These are phyloP conservation scores for Drosophila tristis DNA, from an alignment of 1,140 invertebrate genomes.

Conservation along the genomic window DNA sequence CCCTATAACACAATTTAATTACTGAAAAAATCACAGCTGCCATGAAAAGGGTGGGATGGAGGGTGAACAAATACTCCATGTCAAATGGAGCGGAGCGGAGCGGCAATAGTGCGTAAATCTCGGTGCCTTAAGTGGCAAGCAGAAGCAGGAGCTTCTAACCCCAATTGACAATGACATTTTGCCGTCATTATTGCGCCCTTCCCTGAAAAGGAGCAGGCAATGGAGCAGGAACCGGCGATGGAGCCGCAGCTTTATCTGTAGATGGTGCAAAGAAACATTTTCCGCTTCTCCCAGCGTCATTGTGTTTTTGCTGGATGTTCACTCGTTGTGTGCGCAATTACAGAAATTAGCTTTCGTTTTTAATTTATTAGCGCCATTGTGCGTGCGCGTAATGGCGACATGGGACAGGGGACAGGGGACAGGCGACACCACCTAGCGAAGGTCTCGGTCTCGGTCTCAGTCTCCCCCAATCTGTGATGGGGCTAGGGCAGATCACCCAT, in stretches of 20 bases:
- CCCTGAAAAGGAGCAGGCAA: slow-evolving; percentile 2
- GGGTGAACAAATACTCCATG: slow-evolving; percentile 35
- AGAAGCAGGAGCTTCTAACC: slow-evolving; percentile 51
- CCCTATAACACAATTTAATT: slow-evolving; percentile 76
- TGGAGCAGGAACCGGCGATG: background rate
- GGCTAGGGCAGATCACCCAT: slow-evolving; percentile 27
- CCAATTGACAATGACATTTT: slow-evolving; percentile 81
- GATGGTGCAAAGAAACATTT: too few relatives aligned
- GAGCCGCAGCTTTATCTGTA: too few relatives aligned
- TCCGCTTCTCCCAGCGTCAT: too few relatives aligned
- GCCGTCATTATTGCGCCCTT: slow-evolving; percentile 58
- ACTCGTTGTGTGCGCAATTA: slow-evolving; percentile 72
- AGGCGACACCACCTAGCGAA: slow-evolving; percentile 22
- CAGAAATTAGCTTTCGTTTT: slow-evolving; percentile 82
- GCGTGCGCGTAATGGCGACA: slow-evolving; percentile 77
- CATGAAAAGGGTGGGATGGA: background rate
- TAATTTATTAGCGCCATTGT: slow-evolving; percentile 81
- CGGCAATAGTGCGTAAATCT: slow-evolving; percentile 79
- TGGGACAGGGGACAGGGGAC: slow-evolving; percentile 46
- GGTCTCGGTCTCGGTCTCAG: slow-evolving; percentile 19
- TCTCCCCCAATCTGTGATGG: background rate
- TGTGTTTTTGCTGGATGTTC: slow-evolving; percentile 25
- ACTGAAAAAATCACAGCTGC: slow-evolving; percentile 74
- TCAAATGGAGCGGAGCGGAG: slow-evolving; percentile 51
- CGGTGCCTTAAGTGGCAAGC: slow-evolving; percentile 55